Evolutionary conservation across 2,113 vertebrate species (phyloP), one percentile per base, ranked within the genome.

Genomic region (Pithys albifrons): DNA sequence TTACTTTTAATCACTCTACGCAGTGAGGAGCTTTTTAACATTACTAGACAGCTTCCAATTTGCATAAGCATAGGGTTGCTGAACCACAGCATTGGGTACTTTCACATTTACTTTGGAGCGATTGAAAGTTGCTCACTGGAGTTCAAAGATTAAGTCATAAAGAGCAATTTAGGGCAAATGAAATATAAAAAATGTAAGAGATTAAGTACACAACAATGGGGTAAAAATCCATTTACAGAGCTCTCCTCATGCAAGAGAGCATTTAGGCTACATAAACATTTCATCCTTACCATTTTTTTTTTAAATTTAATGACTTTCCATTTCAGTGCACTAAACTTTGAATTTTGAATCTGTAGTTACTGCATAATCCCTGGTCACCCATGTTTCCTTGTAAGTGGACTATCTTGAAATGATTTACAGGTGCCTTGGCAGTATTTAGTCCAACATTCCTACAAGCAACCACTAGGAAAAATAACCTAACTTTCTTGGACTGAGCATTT

Each of bases 1-100:
- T 97, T 97, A 97, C 91, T 97, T 97, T 96, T 96, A 97, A 96
- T 95, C 91, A 95, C 83, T 93, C 70, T 48, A 88, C 3, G 1
- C 92, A 96, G 82, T 41, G 66, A 97, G 88, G 75, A 96, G 79
- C 76, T 86, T 95, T 96, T 95, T 81, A 81, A 94, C 89, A 93
- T 96, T 95, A 96, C 89, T 92, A 93, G 89, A 88, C 85, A 93
- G 91, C 80, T 95, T 95, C 82, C 83, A 79, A 82, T 96, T 94
- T 92, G 87, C 91, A 95, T 96, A 93, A 96, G 77, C 75, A 91
- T 54, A 91, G 76, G 43, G 61, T 31, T 93, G 88, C 33, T 90
- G 95, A 96, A 85, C 88, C 88, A 85, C 62, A 2, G 93, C 87
- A 89, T 18, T 20, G 52, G 79, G 64, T 66, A 88, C 83, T 89